phyloP scores from a whole-genome alignment of 1,140 invertebrate species.

The Anagrus nilaparvatae region DNA sequence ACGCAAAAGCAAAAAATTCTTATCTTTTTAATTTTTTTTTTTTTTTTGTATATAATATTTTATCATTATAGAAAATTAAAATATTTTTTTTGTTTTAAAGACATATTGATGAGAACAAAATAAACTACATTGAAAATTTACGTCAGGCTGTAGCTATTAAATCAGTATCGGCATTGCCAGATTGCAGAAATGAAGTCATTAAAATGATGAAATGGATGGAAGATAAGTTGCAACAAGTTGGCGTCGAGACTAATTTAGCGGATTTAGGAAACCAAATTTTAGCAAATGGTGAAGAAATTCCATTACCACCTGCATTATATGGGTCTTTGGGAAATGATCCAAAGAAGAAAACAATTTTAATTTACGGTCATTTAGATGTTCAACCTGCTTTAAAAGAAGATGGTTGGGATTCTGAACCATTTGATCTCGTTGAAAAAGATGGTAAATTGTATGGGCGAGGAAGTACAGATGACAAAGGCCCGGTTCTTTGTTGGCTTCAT shows the following conservation, averaged over 20 bases:
- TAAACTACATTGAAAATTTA: conserved; percentile 68
- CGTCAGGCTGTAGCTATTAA: conserved; percentile 85
- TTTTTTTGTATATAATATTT: too few relatives aligned
- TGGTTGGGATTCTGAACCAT: conserved; percentile 95
- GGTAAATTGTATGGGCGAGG: conserved; percentile 89
- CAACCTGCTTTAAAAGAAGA: conserved; percentile 86
- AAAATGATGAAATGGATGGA: conserved; percentile 76
- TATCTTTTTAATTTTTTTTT: too few relatives aligned
- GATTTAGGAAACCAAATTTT: conserved; percentile 74
- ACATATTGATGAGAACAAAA: conserved; percentile 68
- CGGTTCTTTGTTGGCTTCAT: conserved; percentile 88
- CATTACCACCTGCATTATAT: conserved; percentile 82
- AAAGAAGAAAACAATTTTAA: conserved; percentile 80
- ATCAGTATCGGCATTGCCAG: conserved; percentile 89
- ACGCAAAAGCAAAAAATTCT: too few relatives aligned
- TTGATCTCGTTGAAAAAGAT: conserved; percentile 77
- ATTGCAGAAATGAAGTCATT: conserved; percentile 60
- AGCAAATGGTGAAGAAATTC: conserved; percentile 59
- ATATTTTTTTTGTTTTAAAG: conserved; percentile 48
- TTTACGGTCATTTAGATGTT: conserved; percentile 98
- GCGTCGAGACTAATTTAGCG: conserved; percentile 62
- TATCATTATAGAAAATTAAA: too few relatives aligned
- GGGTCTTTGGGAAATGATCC: conserved; percentile 74
- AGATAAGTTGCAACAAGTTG: conserved; percentile 62
- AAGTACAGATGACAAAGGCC: conserved; percentile 90